phyloP scores from a whole-genome alignment of 2,113 vertebrate species.

The Rafetus swinhoei region DNA sequence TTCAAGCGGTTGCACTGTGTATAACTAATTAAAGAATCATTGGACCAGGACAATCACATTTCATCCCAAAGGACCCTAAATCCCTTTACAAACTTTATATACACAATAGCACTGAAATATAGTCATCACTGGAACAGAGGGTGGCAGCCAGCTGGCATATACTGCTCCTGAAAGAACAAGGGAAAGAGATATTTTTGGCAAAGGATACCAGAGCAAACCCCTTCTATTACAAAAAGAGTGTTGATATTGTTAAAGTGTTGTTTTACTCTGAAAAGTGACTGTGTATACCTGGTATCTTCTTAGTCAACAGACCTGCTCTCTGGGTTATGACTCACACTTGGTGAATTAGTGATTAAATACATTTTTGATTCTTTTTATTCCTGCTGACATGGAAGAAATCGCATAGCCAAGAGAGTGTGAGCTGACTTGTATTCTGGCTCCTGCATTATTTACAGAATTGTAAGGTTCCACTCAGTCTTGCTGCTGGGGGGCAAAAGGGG shows the following conservation, averaged over 20 bases:
- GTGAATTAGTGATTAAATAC: constrained; percentile 7
- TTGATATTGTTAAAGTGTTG: constrained; percentile 35
- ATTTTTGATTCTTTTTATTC: not conserved
- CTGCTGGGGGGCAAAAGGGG: no score
- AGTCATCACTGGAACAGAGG: constrained; percentile 37
- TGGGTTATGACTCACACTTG: not conserved
- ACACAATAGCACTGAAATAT: constrained; percentile 59
- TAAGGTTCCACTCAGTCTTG: not conserved
- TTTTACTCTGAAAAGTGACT: constrained; percentile 29
- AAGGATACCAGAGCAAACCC: constrained; percentile 63
- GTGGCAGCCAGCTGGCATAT: constrained; percentile 64
- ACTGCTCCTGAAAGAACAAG: constrained; percentile 60
- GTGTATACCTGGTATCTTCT: constrained; percentile 16
- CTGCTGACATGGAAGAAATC: constrained; percentile 33
- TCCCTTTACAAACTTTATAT: constrained; percentile 53
- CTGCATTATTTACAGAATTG: not conserved
- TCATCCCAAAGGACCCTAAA: constrained; percentile 55
- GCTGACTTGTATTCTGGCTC: not conserved
- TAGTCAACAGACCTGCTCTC: not conserved
- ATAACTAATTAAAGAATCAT: no score
- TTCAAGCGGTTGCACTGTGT: no score
- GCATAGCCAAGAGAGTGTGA: not conserved
- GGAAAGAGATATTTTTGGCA: constrained; percentile 70
- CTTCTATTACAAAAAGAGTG: constrained; percentile 45
- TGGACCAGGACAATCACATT: not conserved